Evolutionary conservation across 2,888 invertebrate genomes (phyloP).

Genomic region (Synanthedon tipuliformis): DNA sequence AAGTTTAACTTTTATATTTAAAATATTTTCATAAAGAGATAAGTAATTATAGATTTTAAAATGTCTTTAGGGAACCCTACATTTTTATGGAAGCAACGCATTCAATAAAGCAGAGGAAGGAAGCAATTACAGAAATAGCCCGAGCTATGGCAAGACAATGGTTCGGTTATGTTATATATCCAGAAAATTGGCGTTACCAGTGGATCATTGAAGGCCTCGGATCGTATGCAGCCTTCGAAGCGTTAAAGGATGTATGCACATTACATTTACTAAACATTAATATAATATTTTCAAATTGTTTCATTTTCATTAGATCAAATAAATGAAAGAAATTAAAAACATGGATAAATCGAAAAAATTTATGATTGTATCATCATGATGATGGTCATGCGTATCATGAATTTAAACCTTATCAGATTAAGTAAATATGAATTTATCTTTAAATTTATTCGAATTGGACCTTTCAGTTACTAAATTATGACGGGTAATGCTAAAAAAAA

Average conservation of each 20-base stretch:
- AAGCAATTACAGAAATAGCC: constrained; percentile 59
- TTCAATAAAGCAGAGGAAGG: constrained; percentile 52
- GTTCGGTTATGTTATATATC: constrained; percentile 74
- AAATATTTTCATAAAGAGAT: too few species aligned
- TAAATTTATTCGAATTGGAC: not conserved
- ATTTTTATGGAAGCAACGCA: constrained; percentile 38
- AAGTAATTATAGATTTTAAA: not conserved
- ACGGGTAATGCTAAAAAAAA: too few species aligned
- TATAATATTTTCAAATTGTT: not conserved
- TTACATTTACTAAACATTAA: constrained; percentile 9
- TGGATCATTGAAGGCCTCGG: constrained; percentile 73
- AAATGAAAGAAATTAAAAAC: not conserved
- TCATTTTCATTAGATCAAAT: not conserved
- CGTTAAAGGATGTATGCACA: constrained; percentile 45
- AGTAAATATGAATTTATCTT: not conserved
- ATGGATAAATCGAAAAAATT: too few species aligned
- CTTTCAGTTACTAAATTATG: too few species aligned
- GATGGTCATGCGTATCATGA: too few species aligned
- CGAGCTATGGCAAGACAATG: constrained; percentile 78
- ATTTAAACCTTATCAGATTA: too few species aligned
- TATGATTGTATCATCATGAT: too few species aligned
- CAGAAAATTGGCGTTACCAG: constrained; percentile 72
- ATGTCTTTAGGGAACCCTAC: constrained; percentile 43
- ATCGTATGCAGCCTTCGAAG: constrained; percentile 71
- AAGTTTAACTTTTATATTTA: too few species aligned